Conservation (phyloP, 1,140 invertebrate genomes). For the Lordiphosa collinella region DNA sequence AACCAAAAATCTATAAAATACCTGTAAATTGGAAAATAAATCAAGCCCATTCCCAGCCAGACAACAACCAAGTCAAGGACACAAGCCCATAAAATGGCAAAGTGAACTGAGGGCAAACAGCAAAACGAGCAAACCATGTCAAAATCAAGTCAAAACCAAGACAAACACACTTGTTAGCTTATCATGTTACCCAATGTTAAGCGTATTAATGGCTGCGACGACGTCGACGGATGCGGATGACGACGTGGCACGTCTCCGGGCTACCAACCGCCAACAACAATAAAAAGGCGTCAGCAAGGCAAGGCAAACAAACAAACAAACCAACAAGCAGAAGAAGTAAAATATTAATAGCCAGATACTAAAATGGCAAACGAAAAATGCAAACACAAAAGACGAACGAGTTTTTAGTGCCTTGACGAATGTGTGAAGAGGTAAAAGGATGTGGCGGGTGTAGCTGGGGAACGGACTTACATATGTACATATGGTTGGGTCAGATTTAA, state of each 20-base stretch:
- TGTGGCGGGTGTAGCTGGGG: too few relatives aligned
- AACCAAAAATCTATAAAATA: conserved; percentile 19
- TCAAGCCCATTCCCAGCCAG: conserved; percentile 23
- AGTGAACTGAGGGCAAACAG: not conserved
- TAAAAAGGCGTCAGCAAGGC: conserved; percentile 35
- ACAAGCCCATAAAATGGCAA: conserved; percentile 15
- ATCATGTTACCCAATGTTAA: conserved; percentile 76
- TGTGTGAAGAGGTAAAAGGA: not conserved
- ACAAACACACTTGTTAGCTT: conserved; percentile 76
- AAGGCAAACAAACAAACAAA: conserved; percentile 28
- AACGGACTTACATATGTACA: too few relatives aligned
- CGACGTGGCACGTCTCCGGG: conserved; percentile 11
- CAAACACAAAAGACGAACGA: conserved; percentile 33
- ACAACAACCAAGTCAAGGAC: conserved; percentile 40
- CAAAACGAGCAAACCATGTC: conserved; percentile 36
- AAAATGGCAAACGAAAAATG: conserved; percentile 55
- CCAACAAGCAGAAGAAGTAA: conserved; percentile 48
- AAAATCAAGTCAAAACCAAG: conserved; percentile 70
- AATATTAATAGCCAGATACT: conserved; percentile 75
- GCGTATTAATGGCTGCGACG: conserved; percentile 60
- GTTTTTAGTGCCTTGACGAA: conserved; percentile 12
- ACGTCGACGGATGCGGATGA: conserved; percentile 10
- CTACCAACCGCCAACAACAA: conserved; percentile 22
- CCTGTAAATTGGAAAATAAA: conserved; percentile 1
- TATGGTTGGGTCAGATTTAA: too few relatives aligned